Evolutionary conservation across 1,140 invertebrate species (phyloP), one percentile per base, ranked within the genome.

Genomic region (Pogonomyrmex barbatus): DNA sequence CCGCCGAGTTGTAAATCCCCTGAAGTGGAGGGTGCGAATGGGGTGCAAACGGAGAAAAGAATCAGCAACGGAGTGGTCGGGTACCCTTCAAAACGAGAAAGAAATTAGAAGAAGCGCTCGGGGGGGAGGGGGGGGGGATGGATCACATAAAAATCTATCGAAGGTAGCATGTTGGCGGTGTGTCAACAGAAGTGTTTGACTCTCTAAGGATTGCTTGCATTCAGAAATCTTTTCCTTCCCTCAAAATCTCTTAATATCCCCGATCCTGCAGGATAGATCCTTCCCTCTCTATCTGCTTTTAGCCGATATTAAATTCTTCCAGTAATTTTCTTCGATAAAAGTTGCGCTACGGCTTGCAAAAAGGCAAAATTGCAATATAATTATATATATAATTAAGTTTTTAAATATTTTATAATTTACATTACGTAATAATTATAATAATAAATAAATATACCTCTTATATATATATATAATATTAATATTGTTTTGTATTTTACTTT

Each of bases 61-160:
- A 73, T 83, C 42, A 54, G 52, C 50, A 50, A 36, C n/a, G 4
- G 50, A 1, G 47, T 14, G 24, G n/a, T 71, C 73, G 36, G 42
- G 47, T 73, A 56, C 24, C 24, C 52, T 65, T 6, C 4, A 52
- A 45, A 60, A 82, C 79, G 67, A 60, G 79, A 24, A 73, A 73
- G 65, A 73, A 82, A 82, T 82, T 82, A 71, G 52, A 42, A 50
- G 30, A 73, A 45, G 77, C 52, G 77, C 24, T 39, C 24, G 75
- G 14, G 24, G n/a, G 77, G 75, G 14, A 12, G n/a, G 77, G 9
- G 65, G 36, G 65, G 24, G 24, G 17, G 45, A 42, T 39, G 79
- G 79, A 82, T 73, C 67, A 6, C 67, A 36, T 82, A 47, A 82
- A 73, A 82, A 82, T 82, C 73, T 71, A 82, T 82, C 67, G 67